These are phyloP conservation scores for Drosophila testacea DNA, from an alignment of 2,888 invertebrate species.

Conservation along the genomic window DNA sequence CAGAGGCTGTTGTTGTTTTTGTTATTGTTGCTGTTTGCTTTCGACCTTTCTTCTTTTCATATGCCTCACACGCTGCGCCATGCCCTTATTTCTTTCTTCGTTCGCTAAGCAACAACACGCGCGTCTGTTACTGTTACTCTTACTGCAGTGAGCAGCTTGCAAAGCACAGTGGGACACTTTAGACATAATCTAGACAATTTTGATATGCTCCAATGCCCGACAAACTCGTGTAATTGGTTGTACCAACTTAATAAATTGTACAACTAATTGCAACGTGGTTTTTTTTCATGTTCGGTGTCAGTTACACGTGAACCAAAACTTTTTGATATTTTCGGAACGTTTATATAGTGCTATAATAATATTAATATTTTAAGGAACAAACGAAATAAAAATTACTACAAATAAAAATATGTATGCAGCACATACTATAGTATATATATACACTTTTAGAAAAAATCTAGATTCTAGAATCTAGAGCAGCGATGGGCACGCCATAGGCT, in stretches of 20 bases:
- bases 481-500: no score
- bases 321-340: no score
- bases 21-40: conserved; percentile 57
- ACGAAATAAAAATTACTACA: neutral
- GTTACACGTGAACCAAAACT: neutral
- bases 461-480: no score
- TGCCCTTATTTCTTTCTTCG: conserved; percentile 71
- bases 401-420: no score
- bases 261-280: conserved; percentile 5
- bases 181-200: neutral
- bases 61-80: conserved; percentile 59
- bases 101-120: conserved; percentile 58
- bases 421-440: no score
- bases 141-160: conserved; percentile 37
- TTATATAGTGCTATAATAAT: no score
- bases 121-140: conserved; percentile 65
- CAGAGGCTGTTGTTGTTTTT: conserved; percentile 29
- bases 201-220: conserved; percentile 3
- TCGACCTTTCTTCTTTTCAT: conserved; percentile 74
- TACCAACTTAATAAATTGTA: conserved; percentile 3
- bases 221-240: conserved; percentile 5
- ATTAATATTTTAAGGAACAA: no score
- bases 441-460: no score
- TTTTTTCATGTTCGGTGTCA: neutral
- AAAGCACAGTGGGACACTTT: conserved; percentile 38